These are phyloP conservation scores for Poecilia wingei DNA, from an alignment of 2,797 vertebrate species.

Conservation along the genomic window DNA sequence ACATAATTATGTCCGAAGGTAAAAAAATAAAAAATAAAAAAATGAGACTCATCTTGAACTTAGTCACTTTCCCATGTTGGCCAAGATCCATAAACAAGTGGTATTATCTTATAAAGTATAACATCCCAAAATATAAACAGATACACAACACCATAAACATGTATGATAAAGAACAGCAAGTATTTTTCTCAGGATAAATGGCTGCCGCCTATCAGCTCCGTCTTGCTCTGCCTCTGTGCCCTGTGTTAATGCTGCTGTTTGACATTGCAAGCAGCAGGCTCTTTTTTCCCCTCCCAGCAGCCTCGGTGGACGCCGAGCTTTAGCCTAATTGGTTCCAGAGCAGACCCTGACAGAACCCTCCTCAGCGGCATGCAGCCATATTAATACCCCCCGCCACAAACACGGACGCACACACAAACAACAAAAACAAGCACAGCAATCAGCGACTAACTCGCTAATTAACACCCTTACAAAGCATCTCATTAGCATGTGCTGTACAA, in stretches of 20 bases:
- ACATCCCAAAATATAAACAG: background rate
- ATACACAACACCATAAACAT: background rate
- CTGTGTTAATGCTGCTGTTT: slow-evolving; percentile 81
- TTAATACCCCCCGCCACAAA: slow-evolving; percentile 84
- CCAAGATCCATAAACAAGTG: slow-evolving; percentile 16
- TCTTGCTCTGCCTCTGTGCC: slow-evolving; percentile 56
- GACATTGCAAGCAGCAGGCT: slow-evolving; percentile 89
- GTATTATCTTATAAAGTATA: slow-evolving; percentile 28
- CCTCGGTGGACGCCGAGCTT: slow-evolving; percentile 86
- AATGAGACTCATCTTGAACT: slow-evolving; percentile 13
- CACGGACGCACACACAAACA: slow-evolving; percentile 43
- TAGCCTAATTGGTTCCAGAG: slow-evolving; percentile 99
- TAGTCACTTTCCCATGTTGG: slow-evolving; percentile 19
- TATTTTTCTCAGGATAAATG: slow-evolving; percentile 36
- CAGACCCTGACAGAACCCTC: slow-evolving; percentile 90
- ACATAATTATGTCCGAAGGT: slow-evolving; percentile 5
- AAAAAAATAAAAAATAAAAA: background rate
- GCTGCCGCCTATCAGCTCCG: slow-evolving; percentile 47
- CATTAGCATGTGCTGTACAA: slow-evolving; percentile 93
- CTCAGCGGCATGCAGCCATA: slow-evolving; percentile 87
- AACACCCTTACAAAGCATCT: slow-evolving; percentile 97
- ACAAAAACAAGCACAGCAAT: slow-evolving; percentile 94
- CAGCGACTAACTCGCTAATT: slow-evolving; percentile 97
- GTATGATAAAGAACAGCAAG: slow-evolving; percentile 13
- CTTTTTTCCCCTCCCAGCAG: slow-evolving; percentile 71